Percentiles rank a stretch among this genome's conserved stretches.
phyloP scores from a whole-genome alignment of 2,113 vertebrate species.

The Xiphophorus hellerii region DNA sequence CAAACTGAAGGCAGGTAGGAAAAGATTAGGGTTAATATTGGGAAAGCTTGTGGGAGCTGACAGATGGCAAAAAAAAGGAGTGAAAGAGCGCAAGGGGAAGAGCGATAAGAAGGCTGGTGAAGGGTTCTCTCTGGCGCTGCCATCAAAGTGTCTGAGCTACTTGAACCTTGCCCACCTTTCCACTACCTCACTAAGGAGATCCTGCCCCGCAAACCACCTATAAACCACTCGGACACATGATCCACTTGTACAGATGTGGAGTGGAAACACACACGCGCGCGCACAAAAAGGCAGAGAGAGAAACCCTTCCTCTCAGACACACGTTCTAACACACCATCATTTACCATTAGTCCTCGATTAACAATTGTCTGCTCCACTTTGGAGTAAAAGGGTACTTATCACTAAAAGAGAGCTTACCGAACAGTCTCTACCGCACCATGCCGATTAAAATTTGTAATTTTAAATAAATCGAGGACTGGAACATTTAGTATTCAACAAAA shows the following conservation, averaged over 20 bases:
- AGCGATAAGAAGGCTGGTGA: constrained; percentile 61
- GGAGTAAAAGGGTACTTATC: constrained; percentile 51
- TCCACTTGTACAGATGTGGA: constrained; percentile 75
- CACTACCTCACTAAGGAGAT: constrained; percentile 64
- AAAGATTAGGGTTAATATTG: constrained; percentile 20
- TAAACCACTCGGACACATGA: constrained; percentile 78
- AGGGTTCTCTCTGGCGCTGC: constrained; percentile 61
- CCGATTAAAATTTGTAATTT: constrained; percentile 40
- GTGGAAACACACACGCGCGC: constrained; percentile 56
- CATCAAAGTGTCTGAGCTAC: constrained; percentile 65
- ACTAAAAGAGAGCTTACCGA: constrained; percentile 46
- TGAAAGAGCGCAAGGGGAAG: constrained; percentile 41
- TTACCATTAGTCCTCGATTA: constrained; percentile 74
- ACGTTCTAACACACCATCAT: constrained; percentile 58
- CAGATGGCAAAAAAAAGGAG: constrained; percentile 23
- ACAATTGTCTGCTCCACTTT: constrained; percentile 59
- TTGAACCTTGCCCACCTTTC: constrained; percentile 65
- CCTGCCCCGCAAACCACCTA: constrained; percentile 78
- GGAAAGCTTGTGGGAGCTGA: constrained; percentile 37
- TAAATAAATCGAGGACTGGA: constrained; percentile 6
- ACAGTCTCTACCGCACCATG: constrained; percentile 24
- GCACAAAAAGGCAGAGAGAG: not conserved
- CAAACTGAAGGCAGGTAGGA: constrained; percentile 23
- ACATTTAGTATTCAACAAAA: constrained; percentile 50
- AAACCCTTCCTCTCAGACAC: constrained; percentile 20